Evolutionary conservation across 2,888 invertebrate genomes (phyloP).

Genomic region (Perizoma flavofasciatum): DNA sequence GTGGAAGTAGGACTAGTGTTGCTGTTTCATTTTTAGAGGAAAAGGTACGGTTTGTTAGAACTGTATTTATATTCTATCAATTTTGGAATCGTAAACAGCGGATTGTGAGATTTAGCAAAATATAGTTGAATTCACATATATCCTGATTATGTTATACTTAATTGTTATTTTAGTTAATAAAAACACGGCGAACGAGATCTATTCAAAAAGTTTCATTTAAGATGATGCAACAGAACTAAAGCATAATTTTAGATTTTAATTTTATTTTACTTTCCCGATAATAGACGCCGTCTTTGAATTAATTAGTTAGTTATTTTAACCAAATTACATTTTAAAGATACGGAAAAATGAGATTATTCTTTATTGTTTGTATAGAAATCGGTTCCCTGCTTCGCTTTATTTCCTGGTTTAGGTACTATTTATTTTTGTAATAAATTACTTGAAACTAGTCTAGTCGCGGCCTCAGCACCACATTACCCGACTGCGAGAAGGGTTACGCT

Average conservation of each 20-base stretch:
- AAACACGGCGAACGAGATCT: background rate
- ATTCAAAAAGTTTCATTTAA: background rate
- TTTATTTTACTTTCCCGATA: background rate
- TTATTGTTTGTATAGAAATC: background rate
- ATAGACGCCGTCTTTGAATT: conserved; percentile 6
- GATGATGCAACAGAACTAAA: background rate
- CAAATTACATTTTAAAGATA: background rate
- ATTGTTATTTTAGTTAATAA: too few species aligned
- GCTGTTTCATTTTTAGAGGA: too few species aligned
- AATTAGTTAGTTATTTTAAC: background rate
- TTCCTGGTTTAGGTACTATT: conserved; percentile 2
- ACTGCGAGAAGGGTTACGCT: background rate
- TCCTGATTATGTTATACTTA: background rate
- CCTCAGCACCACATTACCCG: conserved; percentile 1
- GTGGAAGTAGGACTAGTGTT: too few species aligned
- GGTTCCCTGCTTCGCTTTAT: background rate
- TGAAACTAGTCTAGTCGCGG: conserved; percentile 21
- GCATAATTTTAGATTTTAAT: conserved; percentile 12
- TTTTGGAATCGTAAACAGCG: too few species aligned
- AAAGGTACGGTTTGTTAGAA: too few species aligned
- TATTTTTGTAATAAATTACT: background rate
- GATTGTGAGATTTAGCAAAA: too few species aligned
- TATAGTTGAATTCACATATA: background rate
- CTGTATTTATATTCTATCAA: too few species aligned
- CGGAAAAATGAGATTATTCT: conserved; percentile 2